Evolutionary conservation across 2,113 vertebrate species (phyloP).

Genomic region (Cryptotis parvus): DNA sequence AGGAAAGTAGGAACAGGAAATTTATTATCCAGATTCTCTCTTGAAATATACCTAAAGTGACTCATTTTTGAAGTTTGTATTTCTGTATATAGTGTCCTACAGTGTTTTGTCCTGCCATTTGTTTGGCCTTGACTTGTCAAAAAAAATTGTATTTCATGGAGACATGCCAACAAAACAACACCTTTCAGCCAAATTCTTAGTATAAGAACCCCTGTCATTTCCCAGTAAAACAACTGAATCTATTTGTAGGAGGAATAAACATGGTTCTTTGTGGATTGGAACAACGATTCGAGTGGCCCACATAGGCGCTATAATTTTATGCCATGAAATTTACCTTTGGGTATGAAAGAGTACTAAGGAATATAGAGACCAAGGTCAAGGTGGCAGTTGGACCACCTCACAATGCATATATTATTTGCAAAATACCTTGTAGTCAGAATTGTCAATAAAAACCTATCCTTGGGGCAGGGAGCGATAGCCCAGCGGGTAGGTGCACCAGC

Average conservation of each 20-base stretch:
- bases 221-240: not conserved
- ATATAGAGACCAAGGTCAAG: not conserved
- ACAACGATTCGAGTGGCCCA: not conserved
- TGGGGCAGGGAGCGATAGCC: too few relatives aligned
- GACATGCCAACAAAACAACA: not conserved
- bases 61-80: not conserved
- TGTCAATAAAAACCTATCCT: too few relatives aligned
- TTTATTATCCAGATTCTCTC: not conserved
- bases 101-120: fast-evolving
- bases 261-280: not conserved
- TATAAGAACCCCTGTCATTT: not conserved
- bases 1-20: not conserved
- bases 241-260: fast-evolving
- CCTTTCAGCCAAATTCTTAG: not conserved
- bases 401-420: not conserved
- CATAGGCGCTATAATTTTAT: not conserved
- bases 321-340: not conserved
- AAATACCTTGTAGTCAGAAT: not conserved
- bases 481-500: too few relatives aligned
- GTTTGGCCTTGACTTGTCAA: not conserved
- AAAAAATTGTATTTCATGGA: not conserved
- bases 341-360: not conserved
- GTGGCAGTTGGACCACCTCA: not conserved
- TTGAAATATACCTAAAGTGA: not conserved
- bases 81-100: not conserved